A percentile compares a stretch with the other conserved stretches of the same genome.
Evolutionary conservation across 2,113 vertebrate genomes (phyloP).

Genomic region (Elachura formosa): DNA sequence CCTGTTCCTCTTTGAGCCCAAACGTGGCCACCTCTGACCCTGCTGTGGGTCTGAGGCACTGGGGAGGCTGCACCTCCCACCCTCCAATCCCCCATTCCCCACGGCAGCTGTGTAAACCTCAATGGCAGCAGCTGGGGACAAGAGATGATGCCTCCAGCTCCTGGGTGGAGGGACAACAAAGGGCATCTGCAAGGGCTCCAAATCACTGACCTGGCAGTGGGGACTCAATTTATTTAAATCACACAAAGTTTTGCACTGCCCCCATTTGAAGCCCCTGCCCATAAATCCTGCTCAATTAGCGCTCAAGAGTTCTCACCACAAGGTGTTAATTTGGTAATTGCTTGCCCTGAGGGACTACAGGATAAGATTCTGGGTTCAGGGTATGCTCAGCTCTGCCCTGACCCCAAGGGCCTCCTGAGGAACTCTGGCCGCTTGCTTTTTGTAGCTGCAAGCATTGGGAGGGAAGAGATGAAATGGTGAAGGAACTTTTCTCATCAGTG

Average conservation of each 20-base stretch:
- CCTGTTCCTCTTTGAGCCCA: conserved; percentile 61
- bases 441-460: fast-evolving
- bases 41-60: not conserved
- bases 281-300: not conserved
- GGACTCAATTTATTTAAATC: not conserved
- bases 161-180: not conserved
- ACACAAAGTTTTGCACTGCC: not conserved
- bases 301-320: fast-evolving
- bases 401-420: not conserved
- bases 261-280: not conserved
- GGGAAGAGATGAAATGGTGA: not conserved
- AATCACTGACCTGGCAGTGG: not conserved
- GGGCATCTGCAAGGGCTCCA: not conserved
- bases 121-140: conserved; percentile 63
- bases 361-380: not conserved
- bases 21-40: conserved; percentile 58
- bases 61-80: not conserved
- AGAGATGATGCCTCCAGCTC: not conserved
- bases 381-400: not conserved
- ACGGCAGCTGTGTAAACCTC: conserved; percentile 73
- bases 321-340: not conserved
- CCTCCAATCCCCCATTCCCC: not conserved
- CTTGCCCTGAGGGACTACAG: not conserved
- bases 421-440: not conserved
- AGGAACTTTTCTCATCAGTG: not conserved